Base-by-base conservation (phyloP, 37 sponge, comb jelly and placozoan genomes). In the Hormiphora californensis region DNA sequence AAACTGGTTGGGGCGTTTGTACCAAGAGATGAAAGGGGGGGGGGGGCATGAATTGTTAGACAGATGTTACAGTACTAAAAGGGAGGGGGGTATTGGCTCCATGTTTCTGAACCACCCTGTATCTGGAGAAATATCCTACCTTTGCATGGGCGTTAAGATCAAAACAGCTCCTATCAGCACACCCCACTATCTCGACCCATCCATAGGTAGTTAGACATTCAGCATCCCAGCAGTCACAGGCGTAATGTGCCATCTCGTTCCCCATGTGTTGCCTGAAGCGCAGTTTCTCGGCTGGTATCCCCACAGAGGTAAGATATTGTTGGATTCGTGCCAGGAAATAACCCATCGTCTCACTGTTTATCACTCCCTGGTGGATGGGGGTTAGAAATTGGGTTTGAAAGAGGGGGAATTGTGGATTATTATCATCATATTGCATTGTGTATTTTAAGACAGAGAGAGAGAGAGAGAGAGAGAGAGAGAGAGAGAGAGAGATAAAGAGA, bases 201-300 rank as follows among this genome's bases (percentile, higher is more conserved):
- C 99, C 99, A 62, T 94, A 97, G 30, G 95, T 90, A 43, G 99
- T 97, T 39, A 89, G 86, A 89, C 95, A 94, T 88, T 97, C 99
- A 23, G 95, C 99, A 54, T 97, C 99, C 99, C 99, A 97, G 69
- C 99, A 97, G 90, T 97, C 99, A 31, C 85, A 87, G 63, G 99
- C 99, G 61, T 97, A 97, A 88, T 97, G 99, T n/a, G 99, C 99
- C 99, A 97, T 97, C 90, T 97, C 99, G 39, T 92, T 97, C 65
- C 63, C 54, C 87, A 97, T 59, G 88, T 97, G 99, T 54, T 97
- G 99, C 28, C 99, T 88, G 87, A 97, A 97, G 19, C 99, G 68
- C 44, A 97, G 86, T 69, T 91, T 91, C 15, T 89, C 90, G 0
- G 85, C 88, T 22, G 88, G 88, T 11, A 94, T 88, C 1, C 99